Conservation (phyloP, 2,797 vertebrate species). For the Limosa lapponica region DNA sequence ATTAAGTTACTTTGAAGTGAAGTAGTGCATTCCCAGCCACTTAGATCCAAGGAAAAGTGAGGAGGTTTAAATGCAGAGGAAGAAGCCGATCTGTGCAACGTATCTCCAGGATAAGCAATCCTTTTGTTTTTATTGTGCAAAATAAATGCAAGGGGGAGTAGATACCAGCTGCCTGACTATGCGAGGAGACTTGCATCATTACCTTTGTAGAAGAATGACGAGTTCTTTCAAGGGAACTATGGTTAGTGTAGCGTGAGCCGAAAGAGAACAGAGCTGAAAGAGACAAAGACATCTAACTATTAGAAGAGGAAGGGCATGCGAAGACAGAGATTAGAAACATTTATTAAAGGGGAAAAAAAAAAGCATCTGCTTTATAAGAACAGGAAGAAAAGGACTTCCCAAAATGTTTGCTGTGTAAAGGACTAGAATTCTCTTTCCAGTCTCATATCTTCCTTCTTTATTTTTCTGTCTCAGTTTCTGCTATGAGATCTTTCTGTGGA, state of each 20-base stretch:
- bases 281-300: neutral
- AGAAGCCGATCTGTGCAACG: neutral
- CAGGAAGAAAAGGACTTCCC: neutral
- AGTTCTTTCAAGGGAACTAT: neutral
- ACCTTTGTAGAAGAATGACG: neutral
- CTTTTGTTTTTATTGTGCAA: neutral
- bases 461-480: neutral
- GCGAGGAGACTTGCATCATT: neutral
- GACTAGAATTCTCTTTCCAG: neutral
- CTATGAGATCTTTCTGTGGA: neutral
- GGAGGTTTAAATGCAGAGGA: neutral
- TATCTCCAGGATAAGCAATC: neutral
- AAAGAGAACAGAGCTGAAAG: neutral
- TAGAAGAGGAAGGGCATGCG: neutral
- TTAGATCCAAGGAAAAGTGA: neutral
- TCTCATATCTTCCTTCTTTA: neutral
- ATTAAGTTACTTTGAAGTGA: conserved; percentile 41
- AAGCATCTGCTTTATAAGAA: neutral
- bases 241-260: neutral
- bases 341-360: neutral
- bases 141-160: neutral
- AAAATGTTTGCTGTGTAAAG: neutral
- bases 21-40: neutral
- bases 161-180: neutral
- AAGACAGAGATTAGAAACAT: neutral